Evolutionary conservation across 1,140 invertebrate species (phyloP).

Genomic region (Anadara kagoshimensis): DNA sequence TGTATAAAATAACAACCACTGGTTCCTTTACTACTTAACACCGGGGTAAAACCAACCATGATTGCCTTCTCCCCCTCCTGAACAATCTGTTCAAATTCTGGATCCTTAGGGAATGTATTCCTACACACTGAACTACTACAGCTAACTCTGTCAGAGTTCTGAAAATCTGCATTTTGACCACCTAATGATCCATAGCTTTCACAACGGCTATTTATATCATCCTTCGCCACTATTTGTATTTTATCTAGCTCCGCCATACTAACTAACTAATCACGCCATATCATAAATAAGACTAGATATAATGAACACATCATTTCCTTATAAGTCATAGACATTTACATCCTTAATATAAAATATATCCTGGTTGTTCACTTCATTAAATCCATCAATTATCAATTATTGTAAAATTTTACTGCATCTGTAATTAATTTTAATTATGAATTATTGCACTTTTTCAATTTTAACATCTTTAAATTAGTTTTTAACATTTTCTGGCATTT

Average conservation of each 20-base stretch:
- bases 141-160: not conserved
- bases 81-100: conserved; percentile 90
- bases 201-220: not conserved
- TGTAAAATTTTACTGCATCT: too few species aligned
- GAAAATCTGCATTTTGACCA: conserved; percentile 7
- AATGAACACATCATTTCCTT: too few species aligned
- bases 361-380: too few species aligned
- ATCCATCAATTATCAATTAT: too few species aligned
- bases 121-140: conserved; percentile 36
- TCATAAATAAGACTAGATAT: too few species aligned
- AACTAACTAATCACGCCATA: not conserved
- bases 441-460: too few species aligned
- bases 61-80: conserved; percentile 94
- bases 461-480: too few species aligned
- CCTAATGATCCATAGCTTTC: not conserved
- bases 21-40: conserved; percentile 95
- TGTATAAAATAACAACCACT: conserved; percentile 99
- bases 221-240: conserved; percentile 22
- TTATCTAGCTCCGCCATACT: not conserved
- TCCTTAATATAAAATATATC: too few species aligned
- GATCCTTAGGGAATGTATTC: conserved; percentile 73
- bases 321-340: too few species aligned
- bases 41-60: conserved; percentile 92
- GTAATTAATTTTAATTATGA: too few species aligned
- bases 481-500: too few species aligned